Evolutionary conservation across 2,113 vertebrate genomes (phyloP).

Genomic region (Pholis gunnellus): DNA sequence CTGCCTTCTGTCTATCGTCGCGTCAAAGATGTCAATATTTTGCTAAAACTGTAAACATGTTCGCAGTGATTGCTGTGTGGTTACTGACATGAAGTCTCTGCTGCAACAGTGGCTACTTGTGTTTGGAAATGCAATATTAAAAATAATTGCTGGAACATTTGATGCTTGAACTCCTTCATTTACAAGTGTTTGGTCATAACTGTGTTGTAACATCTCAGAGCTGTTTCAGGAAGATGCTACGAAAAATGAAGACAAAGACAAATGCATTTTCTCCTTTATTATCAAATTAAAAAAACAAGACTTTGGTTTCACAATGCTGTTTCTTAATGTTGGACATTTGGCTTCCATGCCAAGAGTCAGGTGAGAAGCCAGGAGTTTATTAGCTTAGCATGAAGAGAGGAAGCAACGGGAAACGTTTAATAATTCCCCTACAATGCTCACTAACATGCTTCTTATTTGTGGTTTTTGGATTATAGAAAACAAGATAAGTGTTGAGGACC

Average conservation of each 20-base stretch:
- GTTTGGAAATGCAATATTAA: constrained; percentile 51
- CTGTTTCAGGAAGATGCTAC: no score
- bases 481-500: neutral
- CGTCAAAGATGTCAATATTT: constrained; percentile 9
- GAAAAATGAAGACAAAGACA: neutral
- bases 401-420: neutral
- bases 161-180: neutral
- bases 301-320: constrained; percentile 26
- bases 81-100: neutral
- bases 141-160: neutral
- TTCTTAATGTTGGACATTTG: neutral
- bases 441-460: neutral
- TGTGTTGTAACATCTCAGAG: neutral
- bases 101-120: neutral
- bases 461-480: neutral
- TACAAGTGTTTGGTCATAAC: neutral
- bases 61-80: neutral
- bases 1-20: neutral
- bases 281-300: constrained; percentile 48
- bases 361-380: neutral
- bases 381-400: constrained; percentile 5
- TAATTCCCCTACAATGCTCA: neutral
- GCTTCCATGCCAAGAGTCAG: neutral
- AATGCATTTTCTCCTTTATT: constrained; percentile 30
- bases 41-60: constrained; percentile 28